Evolutionary conservation across 2,113 vertebrate species (phyloP).

Genomic region (Neolamprologus cancellatus): DNA sequence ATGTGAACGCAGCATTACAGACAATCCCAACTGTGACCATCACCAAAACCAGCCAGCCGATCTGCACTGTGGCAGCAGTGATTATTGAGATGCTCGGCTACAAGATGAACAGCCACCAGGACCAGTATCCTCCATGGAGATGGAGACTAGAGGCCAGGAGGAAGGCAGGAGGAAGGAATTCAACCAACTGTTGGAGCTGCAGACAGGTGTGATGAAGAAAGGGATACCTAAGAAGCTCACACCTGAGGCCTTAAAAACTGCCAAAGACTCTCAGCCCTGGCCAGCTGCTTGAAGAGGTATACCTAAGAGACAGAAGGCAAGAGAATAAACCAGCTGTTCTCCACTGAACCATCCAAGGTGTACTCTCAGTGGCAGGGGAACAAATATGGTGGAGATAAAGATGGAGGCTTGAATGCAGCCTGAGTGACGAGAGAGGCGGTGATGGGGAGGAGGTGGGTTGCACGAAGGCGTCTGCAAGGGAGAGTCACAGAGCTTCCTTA

Average conservation of each 20-base stretch:
- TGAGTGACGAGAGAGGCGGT: background rate
- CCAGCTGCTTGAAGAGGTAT: background rate
- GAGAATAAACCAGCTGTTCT: background rate
- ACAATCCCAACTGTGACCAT: background rate
- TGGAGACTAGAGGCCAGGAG: accelerated
- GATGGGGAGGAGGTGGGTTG: background rate
- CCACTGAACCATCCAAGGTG: background rate
- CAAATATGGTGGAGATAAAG: background rate
- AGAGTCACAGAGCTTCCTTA: background rate
- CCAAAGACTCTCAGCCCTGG: background rate
- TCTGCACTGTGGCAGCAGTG: accelerated
- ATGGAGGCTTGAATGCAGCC: background rate
- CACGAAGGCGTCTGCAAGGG: background rate
- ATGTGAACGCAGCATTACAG: background rate
- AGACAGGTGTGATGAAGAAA: background rate
- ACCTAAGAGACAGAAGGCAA: background rate
- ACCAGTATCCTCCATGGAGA: background rate
- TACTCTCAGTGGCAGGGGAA: background rate
- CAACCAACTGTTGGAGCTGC: background rate
- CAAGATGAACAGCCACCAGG: background rate
- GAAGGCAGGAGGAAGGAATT: background rate
- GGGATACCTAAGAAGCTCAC: accelerated
- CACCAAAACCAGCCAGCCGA: background rate
- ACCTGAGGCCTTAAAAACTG: background rate
- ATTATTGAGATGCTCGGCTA: background rate